Evolutionary conservation across 2,113 vertebrate species (phyloP).

Genomic region (Marmota flaviventris): DNA sequence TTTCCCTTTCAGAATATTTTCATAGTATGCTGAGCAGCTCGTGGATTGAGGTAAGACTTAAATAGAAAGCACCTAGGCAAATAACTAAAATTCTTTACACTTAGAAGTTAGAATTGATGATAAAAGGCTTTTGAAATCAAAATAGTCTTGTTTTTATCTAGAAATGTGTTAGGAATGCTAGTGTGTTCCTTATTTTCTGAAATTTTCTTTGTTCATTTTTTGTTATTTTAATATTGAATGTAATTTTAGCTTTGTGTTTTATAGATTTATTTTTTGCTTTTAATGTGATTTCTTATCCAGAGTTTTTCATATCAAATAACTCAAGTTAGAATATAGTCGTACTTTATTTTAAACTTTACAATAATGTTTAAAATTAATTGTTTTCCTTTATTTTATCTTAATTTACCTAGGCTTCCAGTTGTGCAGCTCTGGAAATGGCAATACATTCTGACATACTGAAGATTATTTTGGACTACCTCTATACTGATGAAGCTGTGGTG

Average conservation of each 20-base stretch:
- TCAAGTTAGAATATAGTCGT: neutral
- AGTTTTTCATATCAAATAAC: neutral
- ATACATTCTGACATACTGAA: slow-evolving; percentile 95
- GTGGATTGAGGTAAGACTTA: slow-evolving; percentile 96
- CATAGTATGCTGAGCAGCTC: slow-evolving; percentile 97
- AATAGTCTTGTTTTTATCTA: slow-evolving; percentile 1
- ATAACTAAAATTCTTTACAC: neutral
- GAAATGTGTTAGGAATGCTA: neutral
- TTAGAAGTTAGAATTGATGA: slow-evolving; percentile 51
- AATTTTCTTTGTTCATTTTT: slow-evolving; percentile 39
- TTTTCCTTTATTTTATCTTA: slow-evolving; percentile 65
- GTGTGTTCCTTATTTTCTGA: neutral
- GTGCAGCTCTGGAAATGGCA: slow-evolving; percentile 95
- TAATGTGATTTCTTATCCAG: neutral
- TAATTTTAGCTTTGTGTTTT: slow-evolving; percentile 53
- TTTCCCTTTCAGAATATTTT: slow-evolving; percentile 95
- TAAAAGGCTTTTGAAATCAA: slow-evolving; percentile 13
- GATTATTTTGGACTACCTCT: slow-evolving; percentile 96
- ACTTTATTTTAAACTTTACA: neutral
- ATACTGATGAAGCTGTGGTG: slow-evolving; percentile 94
- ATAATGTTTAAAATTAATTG: slow-evolving; percentile 50
- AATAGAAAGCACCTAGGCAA: neutral
- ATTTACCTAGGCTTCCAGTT: slow-evolving; percentile 92
- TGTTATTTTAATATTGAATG: slow-evolving; percentile 56
- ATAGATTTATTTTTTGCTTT: slow-evolving; percentile 51